phyloP scores from a whole-genome alignment of 2,113 vertebrate species.

The Manacus vitellinus region DNA sequence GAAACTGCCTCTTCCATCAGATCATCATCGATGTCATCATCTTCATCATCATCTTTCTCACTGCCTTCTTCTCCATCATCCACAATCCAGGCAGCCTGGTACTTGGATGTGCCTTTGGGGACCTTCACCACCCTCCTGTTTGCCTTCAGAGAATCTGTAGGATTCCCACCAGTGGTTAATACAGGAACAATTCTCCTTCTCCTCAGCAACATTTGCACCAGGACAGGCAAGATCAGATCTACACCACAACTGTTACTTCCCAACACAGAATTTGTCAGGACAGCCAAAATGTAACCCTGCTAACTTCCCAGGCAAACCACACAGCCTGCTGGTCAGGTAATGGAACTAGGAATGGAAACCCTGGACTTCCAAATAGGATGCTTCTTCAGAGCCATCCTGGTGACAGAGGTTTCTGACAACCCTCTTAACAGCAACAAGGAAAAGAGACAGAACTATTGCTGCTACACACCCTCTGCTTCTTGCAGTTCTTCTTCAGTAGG shows the following conservation, averaged over 20 bases:
- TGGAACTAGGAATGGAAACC: not conserved
- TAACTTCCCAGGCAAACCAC: not conserved
- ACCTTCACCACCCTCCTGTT: slow-evolving; percentile 81
- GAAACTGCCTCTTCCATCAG: slow-evolving; percentile 78
- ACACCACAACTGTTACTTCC: not conserved
- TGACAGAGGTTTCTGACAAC: not conserved
- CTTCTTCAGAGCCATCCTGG: not conserved
- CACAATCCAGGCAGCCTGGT: slow-evolving; percentile 95
- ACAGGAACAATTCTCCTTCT: not conserved
- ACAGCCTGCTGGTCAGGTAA: not conserved
- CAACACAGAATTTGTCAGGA: not conserved
- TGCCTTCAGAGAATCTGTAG: slow-evolving; percentile 78
- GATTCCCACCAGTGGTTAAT: not conserved
- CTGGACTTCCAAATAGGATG: not conserved
- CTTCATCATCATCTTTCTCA: slow-evolving; percentile 66
- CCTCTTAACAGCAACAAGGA: not conserved
- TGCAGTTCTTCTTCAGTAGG: slow-evolving; percentile 91
- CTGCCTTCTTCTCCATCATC: slow-evolving; percentile 76
- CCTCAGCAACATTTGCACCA: not conserved
- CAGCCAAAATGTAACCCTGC: not conserved
- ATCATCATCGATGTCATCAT: slow-evolving; percentile 69
- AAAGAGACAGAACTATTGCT: not conserved
- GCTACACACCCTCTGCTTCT: slow-evolving; percentile 86
- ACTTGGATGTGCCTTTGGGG: slow-evolving; percentile 93
- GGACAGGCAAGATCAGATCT: not conserved